A percentile compares a stretch with the other conserved stretches of the same genome.
Evolutionary conservation across 2,888 invertebrate genomes (phyloP).

Genomic region (Acrocyrtus sp.): DNA sequence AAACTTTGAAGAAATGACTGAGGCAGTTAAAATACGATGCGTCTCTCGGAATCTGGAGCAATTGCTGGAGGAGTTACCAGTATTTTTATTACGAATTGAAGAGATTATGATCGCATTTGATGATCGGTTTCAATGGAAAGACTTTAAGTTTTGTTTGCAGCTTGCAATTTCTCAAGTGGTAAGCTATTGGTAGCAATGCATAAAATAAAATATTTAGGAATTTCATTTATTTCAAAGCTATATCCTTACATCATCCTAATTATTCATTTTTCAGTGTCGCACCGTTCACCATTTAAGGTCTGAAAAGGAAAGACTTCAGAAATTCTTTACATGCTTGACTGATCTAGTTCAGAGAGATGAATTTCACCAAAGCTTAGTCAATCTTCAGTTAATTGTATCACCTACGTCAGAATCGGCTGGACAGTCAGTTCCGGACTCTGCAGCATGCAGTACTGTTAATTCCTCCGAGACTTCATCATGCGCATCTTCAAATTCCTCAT

Average conservation of each 20-base stretch:
- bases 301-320: conserved; percentile 68
- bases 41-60: conserved; percentile 74
- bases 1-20: conserved; percentile 73
- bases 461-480: conserved; percentile 19
- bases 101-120: conserved; percentile 74
- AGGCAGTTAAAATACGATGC: conserved; percentile 72
- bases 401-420: conserved; percentile 47
- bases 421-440: conserved; percentile 16
- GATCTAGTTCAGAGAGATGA: conserved; percentile 73
- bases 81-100: conserved; percentile 73
- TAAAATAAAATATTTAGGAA: too few relatives aligned
- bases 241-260: too few relatives aligned
- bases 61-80: conserved; percentile 73
- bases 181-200: conserved; percentile 66
- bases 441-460: conserved; percentile 8
- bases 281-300: conserved; percentile 59
- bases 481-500: conserved; percentile 36
- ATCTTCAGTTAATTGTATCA: conserved; percentile 70
- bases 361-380: conserved; percentile 72
- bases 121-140: conserved; percentile 73
- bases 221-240: too few relatives aligned
- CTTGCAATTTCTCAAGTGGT: conserved; percentile 76
- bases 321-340: conserved; percentile 70
- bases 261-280: conserved; percentile 55
- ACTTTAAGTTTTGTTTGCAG: conserved; percentile 74